phyloP scores from a whole-genome alignment of 1,140 invertebrate species.

The Tetraneura akinire region DNA sequence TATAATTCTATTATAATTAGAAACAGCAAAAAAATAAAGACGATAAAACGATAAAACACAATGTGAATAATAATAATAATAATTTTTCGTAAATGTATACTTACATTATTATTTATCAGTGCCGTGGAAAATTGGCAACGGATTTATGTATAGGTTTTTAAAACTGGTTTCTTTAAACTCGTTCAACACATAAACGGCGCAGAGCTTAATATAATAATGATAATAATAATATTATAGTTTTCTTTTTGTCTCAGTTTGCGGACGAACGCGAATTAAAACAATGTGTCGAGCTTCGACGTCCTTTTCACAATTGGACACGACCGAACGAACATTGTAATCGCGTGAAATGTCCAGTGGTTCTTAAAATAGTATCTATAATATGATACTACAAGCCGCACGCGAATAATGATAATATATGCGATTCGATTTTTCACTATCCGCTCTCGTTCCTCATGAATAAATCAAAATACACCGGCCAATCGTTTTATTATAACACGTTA shows the following conservation, averaged over 20 bases:
- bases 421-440: background rate
- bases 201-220: background rate
- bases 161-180: background rate
- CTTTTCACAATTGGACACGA: conserved; percentile 9
- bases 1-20: too few species aligned
- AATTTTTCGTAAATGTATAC: too few species aligned
- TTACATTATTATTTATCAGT: too few species aligned
- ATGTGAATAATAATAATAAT: too few species aligned
- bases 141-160: too few species aligned
- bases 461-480: background rate
- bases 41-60: too few species aligned
- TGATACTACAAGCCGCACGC: too few species aligned
- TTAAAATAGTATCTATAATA: background rate
- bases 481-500: background rate
- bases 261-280: background rate
- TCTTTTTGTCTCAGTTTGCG: background rate
- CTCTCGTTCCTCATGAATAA: background rate
- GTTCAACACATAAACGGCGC: background rate
- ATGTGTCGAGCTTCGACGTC: conserved; percentile 11
- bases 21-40: too few species aligned
- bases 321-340: conserved; percentile 29
- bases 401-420: conserved; percentile 6
- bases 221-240: too few species aligned
- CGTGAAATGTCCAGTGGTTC: conserved; percentile 10
- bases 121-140: too few species aligned